These are phyloP conservation scores for Palaemon carinicauda DNA, from an alignment of 1,140 invertebrate genomes.

Conservation along the genomic window DNA sequence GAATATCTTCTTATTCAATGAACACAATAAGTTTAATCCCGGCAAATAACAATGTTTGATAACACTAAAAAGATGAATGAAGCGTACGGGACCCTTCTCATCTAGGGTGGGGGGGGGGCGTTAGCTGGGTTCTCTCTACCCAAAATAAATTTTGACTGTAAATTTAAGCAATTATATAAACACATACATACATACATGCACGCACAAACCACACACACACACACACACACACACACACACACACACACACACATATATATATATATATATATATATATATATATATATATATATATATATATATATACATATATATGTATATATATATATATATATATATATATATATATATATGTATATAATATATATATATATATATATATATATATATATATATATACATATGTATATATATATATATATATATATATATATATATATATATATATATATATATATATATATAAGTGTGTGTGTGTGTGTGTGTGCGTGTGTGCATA, in stretches of 20 bases:
- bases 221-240: background rate
- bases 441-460: background rate
- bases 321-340: conserved; percentile 2
- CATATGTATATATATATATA: no score
- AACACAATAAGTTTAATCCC: no score
- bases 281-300: background rate
- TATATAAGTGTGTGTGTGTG: background rate
- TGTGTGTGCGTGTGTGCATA: no score
- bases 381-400: background rate
- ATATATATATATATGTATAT: background rate
- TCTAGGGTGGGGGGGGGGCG: no score
- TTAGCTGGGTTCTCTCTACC: no score
- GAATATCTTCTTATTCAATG: no score
- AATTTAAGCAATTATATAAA: no score
- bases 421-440: background rate
- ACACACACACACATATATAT: background rate
- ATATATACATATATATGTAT: background rate
- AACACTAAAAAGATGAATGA: no score
- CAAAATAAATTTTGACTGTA: no score
- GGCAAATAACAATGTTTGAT: no score
- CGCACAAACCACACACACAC: background rate
- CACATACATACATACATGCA: background rate
- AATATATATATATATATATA: background rate
- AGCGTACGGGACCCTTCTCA: no score
- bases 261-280: background rate